Base-by-base conservation (phyloP, 2,888 invertebrate genomes). In the Oligia strigilis region DNA sequence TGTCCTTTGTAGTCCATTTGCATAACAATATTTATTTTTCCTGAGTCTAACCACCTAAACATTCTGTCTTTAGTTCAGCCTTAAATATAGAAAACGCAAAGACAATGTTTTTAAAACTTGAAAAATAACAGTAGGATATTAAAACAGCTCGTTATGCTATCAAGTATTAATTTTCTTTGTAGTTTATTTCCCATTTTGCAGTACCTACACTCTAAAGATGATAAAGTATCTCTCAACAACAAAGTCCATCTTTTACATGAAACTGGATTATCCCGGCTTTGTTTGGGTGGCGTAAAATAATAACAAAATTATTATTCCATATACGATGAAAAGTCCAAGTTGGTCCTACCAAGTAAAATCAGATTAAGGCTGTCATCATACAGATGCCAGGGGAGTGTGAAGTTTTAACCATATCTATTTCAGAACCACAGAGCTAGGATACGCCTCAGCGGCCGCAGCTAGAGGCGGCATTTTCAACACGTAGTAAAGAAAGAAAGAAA, bases 331-430 rank as follows among this genome's bases (percentile, higher is more conserved):
- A 82, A 64, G 60, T 70, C 73, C 73, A 73, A 73, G 69, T 84
- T 84, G 72, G 58, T 58, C 60, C 49, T 52, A 46, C 40, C 58
- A 65, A 73, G 80, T 72, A 23, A 72, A 82, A 82, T 80, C 80
- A 52, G 72, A 84, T 82, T 79, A 82, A 60, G 67, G 23, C 43
- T 69, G 72, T 55, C 69, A 65, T 64, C 52, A 73, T 72, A 73
- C 58, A 52, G 55, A 70, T 46, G 72, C 64, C 64, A 60, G 49
- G 67, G 55, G 69, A 64, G 80, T 60, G 60, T 62, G 65, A 52
- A 80, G 80, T 73, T 84, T 84, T 73, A 81, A 80, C 72, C 58
- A 66, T 70, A 80, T 80, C 65, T 73, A 79, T 79, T 80, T 64
- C 19, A n/a, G 13, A 58, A 58, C 36, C 29, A 36, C 49, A 40